Conservation (phyloP, 2,113 vertebrate genomes). For the Numenius arquata region DNA sequence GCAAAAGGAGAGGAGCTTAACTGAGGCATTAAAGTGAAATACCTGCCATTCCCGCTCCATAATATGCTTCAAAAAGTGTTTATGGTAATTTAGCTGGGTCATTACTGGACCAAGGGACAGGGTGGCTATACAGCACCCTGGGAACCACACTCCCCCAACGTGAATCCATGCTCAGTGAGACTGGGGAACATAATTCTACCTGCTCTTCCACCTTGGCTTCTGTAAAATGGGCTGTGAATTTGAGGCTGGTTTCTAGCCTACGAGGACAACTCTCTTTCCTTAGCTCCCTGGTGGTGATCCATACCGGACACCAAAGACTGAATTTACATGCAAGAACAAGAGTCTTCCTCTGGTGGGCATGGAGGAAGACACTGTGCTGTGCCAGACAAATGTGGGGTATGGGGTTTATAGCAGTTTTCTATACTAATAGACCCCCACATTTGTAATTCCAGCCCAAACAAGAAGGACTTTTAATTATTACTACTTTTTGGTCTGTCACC, state of each 20-base stretch:
- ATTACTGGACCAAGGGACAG: not conserved
- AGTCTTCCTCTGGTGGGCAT: not conserved
- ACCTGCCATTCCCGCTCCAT: not conserved
- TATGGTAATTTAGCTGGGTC: not conserved
- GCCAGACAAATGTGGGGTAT: not conserved
- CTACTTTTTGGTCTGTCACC: not conserved
- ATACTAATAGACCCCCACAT: not conserved
- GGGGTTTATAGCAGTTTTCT: not conserved
- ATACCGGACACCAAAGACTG: not conserved
- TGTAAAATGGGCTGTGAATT: not conserved
- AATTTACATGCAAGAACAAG: not conserved
- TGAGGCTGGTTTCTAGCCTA: not conserved
- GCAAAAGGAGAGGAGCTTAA: not conserved
- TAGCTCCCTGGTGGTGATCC: not conserved
- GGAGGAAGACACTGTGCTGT: not conserved
- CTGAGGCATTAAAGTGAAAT: not conserved
- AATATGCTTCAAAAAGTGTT: not conserved
- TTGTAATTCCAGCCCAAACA: not conserved
- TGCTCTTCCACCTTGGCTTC: not conserved
- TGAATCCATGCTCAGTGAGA: not conserved
- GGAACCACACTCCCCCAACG: fast-evolving
- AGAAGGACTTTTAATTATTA: not conserved
- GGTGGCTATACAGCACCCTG: not conserved
- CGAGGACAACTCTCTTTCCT: not conserved
- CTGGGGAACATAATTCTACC: not conserved